Percentiles rank a stretch among this genome's conserved stretches.
These are phyloP conservation scores for Nycticorax nycticorax DNA, from an alignment of 2,113 vertebrate genomes.

Conservation along the genomic window DNA sequence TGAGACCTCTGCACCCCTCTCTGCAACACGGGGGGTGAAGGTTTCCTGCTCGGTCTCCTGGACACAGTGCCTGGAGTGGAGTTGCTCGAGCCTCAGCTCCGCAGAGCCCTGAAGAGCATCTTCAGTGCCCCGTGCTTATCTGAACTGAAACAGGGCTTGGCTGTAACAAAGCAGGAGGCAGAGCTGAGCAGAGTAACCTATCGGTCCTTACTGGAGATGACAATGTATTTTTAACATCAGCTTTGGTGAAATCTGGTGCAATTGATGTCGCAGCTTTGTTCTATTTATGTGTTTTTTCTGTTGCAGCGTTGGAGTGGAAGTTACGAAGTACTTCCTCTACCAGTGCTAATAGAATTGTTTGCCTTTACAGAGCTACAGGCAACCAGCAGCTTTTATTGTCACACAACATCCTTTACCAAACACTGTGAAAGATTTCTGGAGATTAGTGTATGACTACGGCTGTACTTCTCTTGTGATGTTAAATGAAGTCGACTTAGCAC, in stretches of 20 bases:
- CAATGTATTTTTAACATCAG: neutral
- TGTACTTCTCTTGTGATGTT: slow-evolving; percentile 98
- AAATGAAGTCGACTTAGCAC: slow-evolving; percentile 95
- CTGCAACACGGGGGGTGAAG: neutral
- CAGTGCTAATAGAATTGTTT: neutral
- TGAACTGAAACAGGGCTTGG: neutral
- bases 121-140: rapidly evolving
- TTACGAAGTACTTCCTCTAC: neutral
- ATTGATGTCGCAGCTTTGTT: neutral
- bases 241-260: neutral
- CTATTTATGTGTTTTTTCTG: neutral
- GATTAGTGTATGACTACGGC: slow-evolving; percentile 97
- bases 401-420: slow-evolving; percentile 97
- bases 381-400: slow-evolving; percentile 97
- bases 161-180: neutral
- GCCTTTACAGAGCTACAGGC: slow-evolving; percentile 91
- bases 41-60: neutral
- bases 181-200: neutral
- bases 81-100: neutral
- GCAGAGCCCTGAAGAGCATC: neutral
- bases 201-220: neutral
- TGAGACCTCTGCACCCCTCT: neutral
- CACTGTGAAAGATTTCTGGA: slow-evolving; percentile 99
- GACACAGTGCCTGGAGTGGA: neutral
- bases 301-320: neutral